phyloP scores from a whole-genome alignment of 2,888 invertebrate genomes.

The Drosophila kuntzei region DNA sequence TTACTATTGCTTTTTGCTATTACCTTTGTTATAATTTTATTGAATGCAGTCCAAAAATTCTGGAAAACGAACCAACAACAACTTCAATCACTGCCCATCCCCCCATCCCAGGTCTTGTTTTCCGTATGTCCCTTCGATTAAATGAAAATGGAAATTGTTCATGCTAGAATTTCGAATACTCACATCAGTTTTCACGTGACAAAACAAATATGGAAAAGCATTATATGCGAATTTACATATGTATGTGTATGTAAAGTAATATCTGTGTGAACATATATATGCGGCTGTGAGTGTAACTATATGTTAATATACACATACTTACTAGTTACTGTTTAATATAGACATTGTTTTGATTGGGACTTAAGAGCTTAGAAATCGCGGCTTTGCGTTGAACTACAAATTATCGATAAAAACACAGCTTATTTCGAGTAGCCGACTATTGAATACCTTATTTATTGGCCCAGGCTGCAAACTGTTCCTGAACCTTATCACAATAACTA shows the following conservation, averaged over 20 bases:
- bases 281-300: background rate
- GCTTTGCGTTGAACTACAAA: background rate
- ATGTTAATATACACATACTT: background rate
- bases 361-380: conserved; percentile 4
- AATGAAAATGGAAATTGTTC: conserved; percentile 54
- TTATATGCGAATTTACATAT: background rate
- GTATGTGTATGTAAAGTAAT: background rate
- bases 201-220: conserved; percentile 3
- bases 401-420: background rate
- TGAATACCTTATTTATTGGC: background rate
- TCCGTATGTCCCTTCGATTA: conserved; percentile 60
- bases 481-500: no score
- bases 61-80: conserved; percentile 44
- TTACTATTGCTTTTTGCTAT: conserved; percentile 7
- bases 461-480: no score
- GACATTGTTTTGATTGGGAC: conserved; percentile 19
- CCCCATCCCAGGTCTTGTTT: background rate
- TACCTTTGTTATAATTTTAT: conserved; percentile 43
- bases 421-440: background rate
- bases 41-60: conserved; percentile 44
- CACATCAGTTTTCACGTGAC: conserved; percentile 8
- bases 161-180: conserved; percentile 28
- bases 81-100: background rate
- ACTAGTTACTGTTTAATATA: background rate
- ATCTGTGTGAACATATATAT: background rate